phyloP scores from a whole-genome alignment of 2,888 invertebrate species.

The Coelinius sp. region DNA sequence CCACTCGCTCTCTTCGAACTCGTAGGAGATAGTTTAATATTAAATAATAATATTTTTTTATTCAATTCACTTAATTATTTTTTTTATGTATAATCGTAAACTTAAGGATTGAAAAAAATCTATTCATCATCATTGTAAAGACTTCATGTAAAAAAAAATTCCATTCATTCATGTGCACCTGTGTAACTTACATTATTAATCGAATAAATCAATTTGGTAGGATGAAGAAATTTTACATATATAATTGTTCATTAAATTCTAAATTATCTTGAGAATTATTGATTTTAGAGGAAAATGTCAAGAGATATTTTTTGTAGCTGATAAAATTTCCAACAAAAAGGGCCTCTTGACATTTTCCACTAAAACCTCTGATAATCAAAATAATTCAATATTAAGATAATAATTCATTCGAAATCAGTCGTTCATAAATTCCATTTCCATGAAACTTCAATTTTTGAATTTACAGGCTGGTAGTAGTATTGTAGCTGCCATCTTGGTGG shows the following conservation, averaged over 20 bases:
- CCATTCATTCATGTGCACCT: too few relatives aligned
- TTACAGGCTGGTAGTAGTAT: too few relatives aligned
- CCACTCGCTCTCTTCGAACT: constrained; percentile 27
- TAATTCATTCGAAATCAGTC: not conserved
- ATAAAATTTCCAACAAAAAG: too few relatives aligned
- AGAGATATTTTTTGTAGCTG: too few relatives aligned
- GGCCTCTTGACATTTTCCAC: too few relatives aligned
- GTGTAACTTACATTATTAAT: too few relatives aligned
- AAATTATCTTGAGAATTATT: too few relatives aligned
- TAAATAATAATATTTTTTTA: not conserved
- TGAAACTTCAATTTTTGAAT: not conserved
- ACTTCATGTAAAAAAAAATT: not conserved
- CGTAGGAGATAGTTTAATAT: constrained; percentile 4
- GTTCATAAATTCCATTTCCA: not conserved
- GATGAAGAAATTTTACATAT: too few relatives aligned
- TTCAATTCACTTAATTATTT: not conserved
- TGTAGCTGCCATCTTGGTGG: constrained; percentile 39
- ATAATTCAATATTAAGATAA: not conserved
- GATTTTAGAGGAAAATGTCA: too few relatives aligned
- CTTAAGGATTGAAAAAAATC: not conserved
- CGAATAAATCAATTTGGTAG: too few relatives aligned
- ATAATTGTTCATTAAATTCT: too few relatives aligned
- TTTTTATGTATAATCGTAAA: not conserved
- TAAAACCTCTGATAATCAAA: too few relatives aligned
- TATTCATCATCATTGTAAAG: not conserved